phyloP scores from a whole-genome alignment of 1,140 invertebrate species.

The Cardiocondyla obscurior region DNA sequence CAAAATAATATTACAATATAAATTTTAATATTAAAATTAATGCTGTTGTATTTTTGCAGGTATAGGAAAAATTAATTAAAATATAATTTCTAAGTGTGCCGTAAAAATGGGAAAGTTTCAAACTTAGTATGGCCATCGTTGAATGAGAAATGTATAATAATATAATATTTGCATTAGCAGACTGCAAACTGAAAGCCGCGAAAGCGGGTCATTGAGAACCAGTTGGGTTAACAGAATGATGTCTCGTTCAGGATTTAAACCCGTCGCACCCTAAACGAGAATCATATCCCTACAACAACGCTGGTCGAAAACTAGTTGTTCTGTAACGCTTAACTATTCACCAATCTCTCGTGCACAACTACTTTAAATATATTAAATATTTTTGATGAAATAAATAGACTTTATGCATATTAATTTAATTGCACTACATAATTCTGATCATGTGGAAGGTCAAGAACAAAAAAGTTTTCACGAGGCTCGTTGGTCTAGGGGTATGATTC shows the following conservation, averaged over 20 bases:
- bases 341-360: not conserved
- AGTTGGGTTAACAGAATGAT: not conserved
- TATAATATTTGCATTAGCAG: not conserved
- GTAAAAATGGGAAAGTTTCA: not conserved
- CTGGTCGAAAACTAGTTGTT: not conserved
- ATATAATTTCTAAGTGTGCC: not conserved
- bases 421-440: not conserved
- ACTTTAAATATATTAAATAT: not conserved
- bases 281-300: constrained; percentile 79
- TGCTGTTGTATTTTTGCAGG: no score
- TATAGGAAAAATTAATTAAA: not conserved
- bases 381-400: not conserved
- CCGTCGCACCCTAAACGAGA: constrained; percentile 87
- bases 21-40: not conserved
- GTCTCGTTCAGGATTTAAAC: constrained; percentile 92
- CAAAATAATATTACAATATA: no score
- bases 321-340: not conserved
- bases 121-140: not conserved
- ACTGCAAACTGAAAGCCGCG: constrained; percentile 1
- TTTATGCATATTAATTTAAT: not conserved
- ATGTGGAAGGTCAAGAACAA: constrained; percentile 30
- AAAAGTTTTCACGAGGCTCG: constrained; percentile 45
- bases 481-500: constrained; percentile 92
- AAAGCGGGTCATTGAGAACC: not conserved
- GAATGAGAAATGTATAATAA: not conserved